These are phyloP conservation scores for Calycopis cecrops DNA, from an alignment of 1,140 invertebrate genomes.

Conservation along the genomic window DNA sequence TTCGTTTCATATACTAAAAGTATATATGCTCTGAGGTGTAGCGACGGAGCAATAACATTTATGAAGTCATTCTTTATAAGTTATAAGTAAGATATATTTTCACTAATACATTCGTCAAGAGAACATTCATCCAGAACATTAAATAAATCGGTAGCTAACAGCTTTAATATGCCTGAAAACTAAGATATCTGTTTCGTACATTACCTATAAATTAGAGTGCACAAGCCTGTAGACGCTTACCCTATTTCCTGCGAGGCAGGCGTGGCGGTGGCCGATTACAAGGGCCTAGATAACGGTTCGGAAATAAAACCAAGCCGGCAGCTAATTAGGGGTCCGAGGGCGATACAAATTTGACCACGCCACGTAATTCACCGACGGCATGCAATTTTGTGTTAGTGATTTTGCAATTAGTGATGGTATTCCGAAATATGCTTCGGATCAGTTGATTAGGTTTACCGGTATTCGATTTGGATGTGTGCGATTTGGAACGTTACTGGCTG, in stretches of 20 bases:
- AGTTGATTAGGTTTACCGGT: conserved; percentile 2
- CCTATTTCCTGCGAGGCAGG: conserved; percentile 22
- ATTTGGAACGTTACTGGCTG: no score
- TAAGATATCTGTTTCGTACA: conserved; percentile 8
- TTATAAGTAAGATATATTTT: no score
- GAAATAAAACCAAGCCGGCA: conserved; percentile 28
- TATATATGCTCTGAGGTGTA: no score
- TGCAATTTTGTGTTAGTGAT: conserved; percentile 28
- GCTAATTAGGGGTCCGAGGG: conserved; percentile 30
- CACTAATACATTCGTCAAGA: no score
- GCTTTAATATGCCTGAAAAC: not conserved
- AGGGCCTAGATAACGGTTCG: conserved; percentile 28
- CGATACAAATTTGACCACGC: conserved; percentile 31
- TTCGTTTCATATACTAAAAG: no score
- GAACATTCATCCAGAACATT: no score
- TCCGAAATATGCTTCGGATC: not conserved
- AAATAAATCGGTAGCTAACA: no score
- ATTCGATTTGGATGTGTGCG: conserved; percentile 1
- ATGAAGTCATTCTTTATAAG: no score
- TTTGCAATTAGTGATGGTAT: conserved; percentile 27
- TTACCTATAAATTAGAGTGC: conserved; percentile 7
- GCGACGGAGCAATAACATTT: no score
- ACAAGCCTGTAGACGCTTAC: conserved; percentile 10
- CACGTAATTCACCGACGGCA: conserved; percentile 24
- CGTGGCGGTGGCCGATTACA: conserved; percentile 33